A percentile compares a stretch with the other conserved stretches of the same genome.
phyloP scores from a whole-genome alignment of 1,140 invertebrate genomes.

The Palaemon carinicauda region DNA sequence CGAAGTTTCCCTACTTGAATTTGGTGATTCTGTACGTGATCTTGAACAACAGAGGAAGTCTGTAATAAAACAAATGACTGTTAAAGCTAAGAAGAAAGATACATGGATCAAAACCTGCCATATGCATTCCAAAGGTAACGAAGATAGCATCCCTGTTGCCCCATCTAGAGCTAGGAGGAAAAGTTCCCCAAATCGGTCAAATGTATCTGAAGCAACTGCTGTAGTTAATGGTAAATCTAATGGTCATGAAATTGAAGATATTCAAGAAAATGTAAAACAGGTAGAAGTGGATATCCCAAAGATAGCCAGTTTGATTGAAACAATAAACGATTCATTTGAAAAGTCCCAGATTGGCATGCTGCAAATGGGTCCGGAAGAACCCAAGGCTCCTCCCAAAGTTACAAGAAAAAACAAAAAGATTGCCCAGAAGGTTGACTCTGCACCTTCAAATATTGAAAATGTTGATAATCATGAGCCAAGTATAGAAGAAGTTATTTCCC shows the following conservation, averaged over 20 bases:
- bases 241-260: not conserved
- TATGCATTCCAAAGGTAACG: slow-evolving; percentile 36
- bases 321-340: no score
- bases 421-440: not conserved
- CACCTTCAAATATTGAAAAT: not conserved
- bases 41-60: slow-evolving; percentile 58
- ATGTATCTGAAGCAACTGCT: not conserved
- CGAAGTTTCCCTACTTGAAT: slow-evolving; percentile 60
- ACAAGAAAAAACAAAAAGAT: not conserved
- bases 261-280: not conserved
- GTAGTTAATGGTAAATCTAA: not conserved
- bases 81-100: slow-evolving; percentile 60
- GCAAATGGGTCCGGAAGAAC: no score
- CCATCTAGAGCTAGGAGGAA: slow-evolving; percentile 38
- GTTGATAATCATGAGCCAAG: not conserved
- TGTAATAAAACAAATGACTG: slow-evolving; percentile 61
- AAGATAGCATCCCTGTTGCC: slow-evolving; percentile 28
- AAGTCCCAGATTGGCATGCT: no score
- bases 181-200: slow-evolving; percentile 5
- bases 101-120: slow-evolving; percentile 60
- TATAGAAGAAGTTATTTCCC: slow-evolving; percentile 15
- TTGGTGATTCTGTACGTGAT: slow-evolving; percentile 60
- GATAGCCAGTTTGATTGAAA: no score
- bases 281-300: no score
- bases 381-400: not conserved